Evolutionary conservation across 2,888 invertebrate species (phyloP).

Genomic region (Agrypnus murinus): DNA sequence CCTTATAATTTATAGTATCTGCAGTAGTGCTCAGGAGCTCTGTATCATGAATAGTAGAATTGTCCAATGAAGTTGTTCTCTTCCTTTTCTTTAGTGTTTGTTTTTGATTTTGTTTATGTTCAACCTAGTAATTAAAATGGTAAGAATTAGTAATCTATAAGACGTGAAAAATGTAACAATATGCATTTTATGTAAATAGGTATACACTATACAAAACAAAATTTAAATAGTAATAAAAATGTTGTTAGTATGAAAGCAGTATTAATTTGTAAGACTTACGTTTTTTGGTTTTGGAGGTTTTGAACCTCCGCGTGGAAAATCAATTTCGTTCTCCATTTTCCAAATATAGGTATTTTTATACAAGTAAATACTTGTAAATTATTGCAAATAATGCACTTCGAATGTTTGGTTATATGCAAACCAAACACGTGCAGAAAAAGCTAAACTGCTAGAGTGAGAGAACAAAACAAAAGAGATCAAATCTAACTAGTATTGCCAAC

Average conservation of each 20-base stretch:
- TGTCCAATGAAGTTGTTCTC: not conserved
- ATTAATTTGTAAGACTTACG: not conserved
- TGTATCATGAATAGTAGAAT: not conserved
- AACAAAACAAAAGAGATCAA: no score
- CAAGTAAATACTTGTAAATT: no score
- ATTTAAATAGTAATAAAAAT: not conserved
- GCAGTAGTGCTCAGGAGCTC: not conserved
- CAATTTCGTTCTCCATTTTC: conserved; percentile 42
- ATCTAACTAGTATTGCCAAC: no score
- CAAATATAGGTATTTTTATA: no score
- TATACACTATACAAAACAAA: no score
- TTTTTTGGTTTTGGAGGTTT: not conserved
- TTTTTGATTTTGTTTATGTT: not conserved
- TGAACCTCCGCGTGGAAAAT: conserved; percentile 47
- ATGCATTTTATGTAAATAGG: no score
- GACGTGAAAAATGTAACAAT: no score
- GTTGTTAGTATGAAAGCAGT: not conserved
- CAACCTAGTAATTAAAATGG: not conserved
- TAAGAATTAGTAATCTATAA: not conserved
- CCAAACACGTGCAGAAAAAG: no score
- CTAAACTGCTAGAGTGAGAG: no score
- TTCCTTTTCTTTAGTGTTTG: not conserved
- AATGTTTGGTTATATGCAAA: no score
- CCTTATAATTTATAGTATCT: conserved; percentile 4
- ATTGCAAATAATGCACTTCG: no score